A percentile compares a stretch with the other conserved stretches of the same genome.
These are phyloP conservation scores for Drosophila melanica DNA, from an alignment of 1,140 invertebrate species.

Conservation along the genomic window DNA sequence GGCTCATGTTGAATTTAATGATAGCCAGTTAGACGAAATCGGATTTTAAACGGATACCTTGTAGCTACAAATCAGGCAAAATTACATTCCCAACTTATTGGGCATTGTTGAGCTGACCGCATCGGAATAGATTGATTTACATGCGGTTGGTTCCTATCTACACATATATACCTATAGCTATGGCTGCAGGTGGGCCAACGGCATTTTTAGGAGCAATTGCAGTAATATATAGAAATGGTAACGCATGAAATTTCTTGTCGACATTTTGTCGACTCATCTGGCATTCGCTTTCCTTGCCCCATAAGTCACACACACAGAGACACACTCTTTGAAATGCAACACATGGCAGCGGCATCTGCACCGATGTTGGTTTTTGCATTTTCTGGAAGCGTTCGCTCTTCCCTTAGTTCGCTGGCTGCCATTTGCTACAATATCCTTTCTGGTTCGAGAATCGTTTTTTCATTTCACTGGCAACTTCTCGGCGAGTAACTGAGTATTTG, in stretches of 20 bases:
- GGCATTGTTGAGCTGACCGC: slow-evolving; percentile 29
- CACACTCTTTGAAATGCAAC: slow-evolving; percentile 70
- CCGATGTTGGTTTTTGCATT: slow-evolving; percentile 39
- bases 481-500: slow-evolving; percentile 23
- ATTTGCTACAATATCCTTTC: slow-evolving; percentile 78
- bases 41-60: slow-evolving; percentile 16
- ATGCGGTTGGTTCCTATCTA: slow-evolving; percentile 21
- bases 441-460: slow-evolving; percentile 12
- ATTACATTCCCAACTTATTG: slow-evolving; percentile 25
- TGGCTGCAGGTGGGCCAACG: slow-evolving; percentile 11
- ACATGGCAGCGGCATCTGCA: slow-evolving; percentile 59
- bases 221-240: slow-evolving; percentile 1
- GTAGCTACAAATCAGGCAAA: slow-evolving; percentile 4
- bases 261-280: slow-evolving; percentile 71
- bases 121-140: slow-evolving; percentile 49
- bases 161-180: background rate
- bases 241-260: slow-evolving; percentile 21
- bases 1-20: slow-evolving; percentile 2
- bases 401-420: slow-evolving; percentile 38
- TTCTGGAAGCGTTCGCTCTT: slow-evolving; percentile 21
- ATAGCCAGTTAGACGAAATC: slow-evolving; percentile 11
- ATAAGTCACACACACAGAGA: slow-evolving; percentile 74
- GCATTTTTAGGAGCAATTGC: background rate
- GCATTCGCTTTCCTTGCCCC: slow-evolving; percentile 41
- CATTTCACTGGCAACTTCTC: slow-evolving; percentile 16